Evolutionary conservation across 1,140 invertebrate species (phyloP).

Genomic region (Prorops nasuta): DNA sequence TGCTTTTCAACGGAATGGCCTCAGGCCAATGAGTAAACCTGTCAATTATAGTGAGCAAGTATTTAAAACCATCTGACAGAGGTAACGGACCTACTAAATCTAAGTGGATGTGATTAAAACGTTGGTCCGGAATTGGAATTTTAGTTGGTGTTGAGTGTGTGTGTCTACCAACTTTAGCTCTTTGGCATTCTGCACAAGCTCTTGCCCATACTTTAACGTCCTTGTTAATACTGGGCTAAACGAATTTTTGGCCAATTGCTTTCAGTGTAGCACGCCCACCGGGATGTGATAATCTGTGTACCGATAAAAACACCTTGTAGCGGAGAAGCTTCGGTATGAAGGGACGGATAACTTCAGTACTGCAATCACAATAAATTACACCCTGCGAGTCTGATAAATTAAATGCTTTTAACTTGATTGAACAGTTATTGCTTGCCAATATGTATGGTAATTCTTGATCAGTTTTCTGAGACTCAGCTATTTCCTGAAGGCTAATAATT

Average conservation of each 20-base stretch:
- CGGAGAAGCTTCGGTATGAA: not conserved
- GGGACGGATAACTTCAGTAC: not conserved
- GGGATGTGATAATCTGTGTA: conserved; percentile 27
- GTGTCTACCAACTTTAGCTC: conserved; percentile 23
- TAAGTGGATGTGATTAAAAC: conserved; percentile 12
- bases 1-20: conserved; percentile 27
- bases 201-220: conserved; percentile 20
- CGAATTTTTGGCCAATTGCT: conserved; percentile 19
- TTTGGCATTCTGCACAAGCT: conserved; percentile 25
- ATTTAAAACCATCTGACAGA: conserved; percentile 6
- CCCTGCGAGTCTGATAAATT: not conserved
- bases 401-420: not conserved
- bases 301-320: not conserved
- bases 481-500: too few species aligned
- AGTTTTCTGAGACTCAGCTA: too few species aligned
- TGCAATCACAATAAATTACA: not conserved
- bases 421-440: not conserved
- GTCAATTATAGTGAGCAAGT: conserved; percentile 31
- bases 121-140: conserved; percentile 4
- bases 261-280: conserved; percentile 14
- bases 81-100: not conserved
- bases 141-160: conserved; percentile 5
- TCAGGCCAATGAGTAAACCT: conserved; percentile 36
- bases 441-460: not conserved
- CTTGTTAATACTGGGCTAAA: conserved; percentile 32